Evolutionary conservation across 2,113 vertebrate species (phyloP), one percentile per base, ranked within the genome.

Genomic region (Gila orcuttii): DNA sequence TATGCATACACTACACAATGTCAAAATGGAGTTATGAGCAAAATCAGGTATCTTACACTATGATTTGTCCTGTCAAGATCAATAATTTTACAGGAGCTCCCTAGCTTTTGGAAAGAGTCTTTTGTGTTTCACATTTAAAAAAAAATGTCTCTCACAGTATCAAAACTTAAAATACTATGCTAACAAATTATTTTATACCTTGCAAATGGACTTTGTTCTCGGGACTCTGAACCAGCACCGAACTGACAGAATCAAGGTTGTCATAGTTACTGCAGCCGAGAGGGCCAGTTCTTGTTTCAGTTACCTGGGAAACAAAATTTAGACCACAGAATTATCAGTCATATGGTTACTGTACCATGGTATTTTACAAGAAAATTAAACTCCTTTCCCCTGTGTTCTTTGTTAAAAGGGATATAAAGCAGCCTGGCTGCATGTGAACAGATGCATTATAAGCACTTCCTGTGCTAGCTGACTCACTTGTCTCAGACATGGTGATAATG

Each of bases 261-360:
- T 99, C 98, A 96, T 99, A 99, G 96, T 99, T 99, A 97, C 97
- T 99, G 95, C 98, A 99, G 93, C 98, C 98, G 39, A 99, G 97
- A 83, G 98, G 98, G 88, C 98, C 98, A 0, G 97, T 99, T 89
- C 98, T 94, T 0, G 97, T 99, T 95, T 99, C 98, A 83, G 97
- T 99, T 91, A 99, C 98, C 98, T 99, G 93, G 89, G 89, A 71
- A 93, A 93, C 90, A 91, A 92, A 85, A 93, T 88, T 92, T 25
- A 86, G 15, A 87, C 87, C 75, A 36, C 28, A 12, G 9, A 2
- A 81, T 86, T 79, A 83, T 33, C 50, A 21, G 28, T 82, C 57
- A 79, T 7, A 39, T 10, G 7, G 21, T 68, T 42, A 85, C 25
- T 47, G 25, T 47, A 79, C 77, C 13, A 39, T 60, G 9, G 52